Evolutionary conservation across 1,140 invertebrate species (phyloP).

Genomic region (Pseudomyrmex pallidus): DNA sequence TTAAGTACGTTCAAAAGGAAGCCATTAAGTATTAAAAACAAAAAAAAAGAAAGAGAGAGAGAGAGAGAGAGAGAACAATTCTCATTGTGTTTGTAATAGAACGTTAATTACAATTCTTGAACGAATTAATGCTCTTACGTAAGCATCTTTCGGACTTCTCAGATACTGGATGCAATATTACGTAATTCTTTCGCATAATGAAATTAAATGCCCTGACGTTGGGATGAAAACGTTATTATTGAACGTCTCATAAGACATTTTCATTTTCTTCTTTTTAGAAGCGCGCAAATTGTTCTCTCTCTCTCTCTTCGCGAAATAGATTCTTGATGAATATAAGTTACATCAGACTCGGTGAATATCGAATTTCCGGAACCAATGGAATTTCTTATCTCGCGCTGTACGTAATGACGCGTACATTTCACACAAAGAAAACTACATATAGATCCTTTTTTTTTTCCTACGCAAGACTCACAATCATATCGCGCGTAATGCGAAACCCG

Average conservation of each 20-base stretch:
- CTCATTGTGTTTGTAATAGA: conserved; percentile 12
- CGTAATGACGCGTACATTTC: no score
- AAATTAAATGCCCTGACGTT: conserved; percentile 28
- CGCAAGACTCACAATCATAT: neutral
- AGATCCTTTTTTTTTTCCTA: neutral
- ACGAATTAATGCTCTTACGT: conserved; percentile 6
- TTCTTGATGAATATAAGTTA: conserved; percentile 19
- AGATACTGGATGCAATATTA: neutral
- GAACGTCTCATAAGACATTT: neutral
- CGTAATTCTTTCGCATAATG: conserved; percentile 40
- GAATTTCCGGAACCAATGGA: conserved; percentile 21
- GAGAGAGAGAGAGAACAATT: neutral
- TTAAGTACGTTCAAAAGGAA: conserved; percentile 19
- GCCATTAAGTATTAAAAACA: conserved; percentile 26
- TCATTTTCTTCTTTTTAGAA: conserved; percentile 25
- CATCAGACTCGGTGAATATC: neutral
- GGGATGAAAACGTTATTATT: neutral
- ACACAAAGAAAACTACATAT: no score
- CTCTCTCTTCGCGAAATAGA: neutral
- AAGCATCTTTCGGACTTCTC: conserved; percentile 21
- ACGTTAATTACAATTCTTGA: conserved; percentile 35
- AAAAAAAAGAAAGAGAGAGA: neutral
- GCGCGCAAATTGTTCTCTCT: neutral
- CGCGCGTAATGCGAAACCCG: neutral
- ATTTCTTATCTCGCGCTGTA: conserved; percentile 1